Conservation (phyloP, 2,113 vertebrate genomes). For the Ceyx margarethae region DNA sequence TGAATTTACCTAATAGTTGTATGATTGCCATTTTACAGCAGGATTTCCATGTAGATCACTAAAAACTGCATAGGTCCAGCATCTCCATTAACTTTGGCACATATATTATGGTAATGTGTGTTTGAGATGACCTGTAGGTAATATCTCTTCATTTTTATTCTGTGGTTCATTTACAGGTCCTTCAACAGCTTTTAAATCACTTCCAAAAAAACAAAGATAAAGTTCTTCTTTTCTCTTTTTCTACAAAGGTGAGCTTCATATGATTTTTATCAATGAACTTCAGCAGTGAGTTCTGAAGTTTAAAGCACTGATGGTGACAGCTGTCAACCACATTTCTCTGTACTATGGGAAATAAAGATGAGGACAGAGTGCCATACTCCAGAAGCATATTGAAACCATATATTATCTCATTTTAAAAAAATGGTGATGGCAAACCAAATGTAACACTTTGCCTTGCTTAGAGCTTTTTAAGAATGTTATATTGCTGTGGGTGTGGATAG, state of each 20-base stretch:
- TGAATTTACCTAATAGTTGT: not conserved
- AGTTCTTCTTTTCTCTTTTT: constrained; percentile 93
- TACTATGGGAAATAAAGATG: not conserved
- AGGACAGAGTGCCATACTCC: not conserved
- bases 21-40: not conserved
- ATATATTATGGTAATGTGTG: not conserved
- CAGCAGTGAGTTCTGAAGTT: not conserved
- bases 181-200: constrained; percentile 89
- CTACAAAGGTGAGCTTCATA: constrained; percentile 86
- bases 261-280: not conserved
- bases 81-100: not conserved
- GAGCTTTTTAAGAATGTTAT: not conserved
- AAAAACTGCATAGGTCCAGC: not conserved
- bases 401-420: not conserved
- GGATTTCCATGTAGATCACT: not conserved
- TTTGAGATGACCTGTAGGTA: not conserved
- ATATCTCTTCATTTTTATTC: not conserved
- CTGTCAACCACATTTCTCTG: not conserved
- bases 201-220: constrained; percentile 87
- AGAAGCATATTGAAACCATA: not conserved
- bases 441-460: not conserved
- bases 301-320: not conserved
- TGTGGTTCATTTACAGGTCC: constrained; percentile 80
- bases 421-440: not conserved
- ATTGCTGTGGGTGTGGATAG: not conserved